phyloP scores from a whole-genome alignment of 2,113 vertebrate genomes.

The Turnix velox region DNA sequence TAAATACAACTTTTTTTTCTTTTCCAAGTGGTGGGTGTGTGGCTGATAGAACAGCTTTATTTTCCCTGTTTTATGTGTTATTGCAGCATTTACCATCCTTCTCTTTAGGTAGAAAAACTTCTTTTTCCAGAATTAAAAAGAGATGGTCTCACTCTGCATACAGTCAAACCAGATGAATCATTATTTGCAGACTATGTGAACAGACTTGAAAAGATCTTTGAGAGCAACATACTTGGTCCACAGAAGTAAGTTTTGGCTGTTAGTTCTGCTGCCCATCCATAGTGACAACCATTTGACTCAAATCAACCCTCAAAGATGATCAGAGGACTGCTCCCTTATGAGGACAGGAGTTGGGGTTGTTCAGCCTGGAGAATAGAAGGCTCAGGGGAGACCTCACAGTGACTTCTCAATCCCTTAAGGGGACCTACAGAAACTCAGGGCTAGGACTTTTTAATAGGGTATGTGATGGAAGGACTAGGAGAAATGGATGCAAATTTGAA shows the following conservation, averaged over 20 bases:
- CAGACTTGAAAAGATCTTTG: constrained; percentile 76
- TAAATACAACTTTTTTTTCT: not conserved
- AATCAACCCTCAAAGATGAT: too few relatives aligned
- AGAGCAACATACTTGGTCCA: constrained; percentile 83
- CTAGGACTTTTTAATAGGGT: too few relatives aligned
- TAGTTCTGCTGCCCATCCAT: not conserved
- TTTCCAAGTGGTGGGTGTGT: not conserved
- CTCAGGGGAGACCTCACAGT: too few relatives aligned
- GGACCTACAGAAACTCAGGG: too few relatives aligned
- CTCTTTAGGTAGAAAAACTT: constrained; percentile 82
- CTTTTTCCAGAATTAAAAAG: constrained; percentile 78
- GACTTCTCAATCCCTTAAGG: too few relatives aligned
- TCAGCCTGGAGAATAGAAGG: too few relatives aligned
- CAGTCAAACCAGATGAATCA: constrained; percentile 76
- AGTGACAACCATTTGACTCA: too few relatives aligned
- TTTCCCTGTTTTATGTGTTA: not conserved
- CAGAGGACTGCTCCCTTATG: too few relatives aligned
- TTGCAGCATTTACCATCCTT: not conserved
- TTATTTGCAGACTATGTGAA: constrained; percentile 76
- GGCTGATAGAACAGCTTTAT: not conserved
- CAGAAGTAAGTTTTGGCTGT: constrained; percentile 73
- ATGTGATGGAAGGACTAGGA: too few relatives aligned
- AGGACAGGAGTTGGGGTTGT: too few relatives aligned
- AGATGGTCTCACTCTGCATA: constrained; percentile 68
- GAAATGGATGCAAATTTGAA: too few relatives aligned